Percentiles rank a stretch among this genome's conserved stretches.
Evolutionary conservation across 1,140 invertebrate genomes (phyloP).

Genomic region (Ectropis grisescens): DNA sequence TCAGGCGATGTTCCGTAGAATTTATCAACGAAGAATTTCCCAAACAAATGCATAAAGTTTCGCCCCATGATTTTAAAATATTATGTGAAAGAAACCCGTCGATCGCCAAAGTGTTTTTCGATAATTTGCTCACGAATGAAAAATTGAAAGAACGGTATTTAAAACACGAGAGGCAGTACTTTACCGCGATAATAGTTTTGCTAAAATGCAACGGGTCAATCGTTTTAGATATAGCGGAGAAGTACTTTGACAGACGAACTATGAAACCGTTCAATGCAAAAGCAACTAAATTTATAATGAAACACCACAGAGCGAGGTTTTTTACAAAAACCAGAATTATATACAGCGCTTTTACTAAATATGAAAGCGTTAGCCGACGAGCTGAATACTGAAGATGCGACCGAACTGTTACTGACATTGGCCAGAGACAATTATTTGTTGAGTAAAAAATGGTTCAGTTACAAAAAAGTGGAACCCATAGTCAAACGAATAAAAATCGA

Average conservation of each 20-base stretch:
- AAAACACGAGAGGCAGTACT: slow-evolving; percentile 16
- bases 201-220: slow-evolving; percentile 25
- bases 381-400: slow-evolving; percentile 23
- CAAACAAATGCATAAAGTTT: slow-evolving; percentile 25
- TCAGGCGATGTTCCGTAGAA: slow-evolving; percentile 22
- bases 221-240: slow-evolving; percentile 32
- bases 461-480: slow-evolving; percentile 32
- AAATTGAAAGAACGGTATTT: slow-evolving; percentile 15
- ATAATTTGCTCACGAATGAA: slow-evolving; percentile 17
- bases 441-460: slow-evolving; percentile 27
- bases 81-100: slow-evolving; percentile 23
- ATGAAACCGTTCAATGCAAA: slow-evolving; percentile 14
- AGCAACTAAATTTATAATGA: slow-evolving; percentile 25
- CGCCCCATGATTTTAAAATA: slow-evolving; percentile 25
- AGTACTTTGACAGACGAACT: slow-evolving; percentile 19
- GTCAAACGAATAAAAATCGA: slow-evolving; percentile 21
- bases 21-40: slow-evolving; percentile 23
- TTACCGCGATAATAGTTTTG: slow-evolving; percentile 23
- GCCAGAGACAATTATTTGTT: slow-evolving; percentile 28
- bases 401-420: slow-evolving; percentile 23
- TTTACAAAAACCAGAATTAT: slow-evolving; percentile 28
- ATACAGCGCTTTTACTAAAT: slow-evolving; percentile 24
- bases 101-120: slow-evolving; percentile 25
- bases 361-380: slow-evolving; percentile 19
- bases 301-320: slow-evolving; percentile 23